Evolutionary conservation across 2,797 vertebrate species (phyloP).

Genomic region (Amphiprion clarkii): DNA sequence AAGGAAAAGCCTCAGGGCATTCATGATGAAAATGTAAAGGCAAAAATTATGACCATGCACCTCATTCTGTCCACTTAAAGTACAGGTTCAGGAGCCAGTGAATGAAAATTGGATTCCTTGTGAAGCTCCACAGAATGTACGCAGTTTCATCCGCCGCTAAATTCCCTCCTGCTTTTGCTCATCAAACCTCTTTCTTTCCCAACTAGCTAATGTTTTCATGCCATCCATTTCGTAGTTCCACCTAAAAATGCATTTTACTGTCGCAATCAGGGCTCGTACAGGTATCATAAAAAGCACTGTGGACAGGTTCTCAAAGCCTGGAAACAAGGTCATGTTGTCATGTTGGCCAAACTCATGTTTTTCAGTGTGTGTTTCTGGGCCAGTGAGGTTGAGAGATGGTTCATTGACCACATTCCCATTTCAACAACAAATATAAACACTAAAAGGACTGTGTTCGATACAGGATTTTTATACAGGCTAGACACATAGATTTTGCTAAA

Average conservation of each 20-base stretch:
- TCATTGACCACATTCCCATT: not conserved
- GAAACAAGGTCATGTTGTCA: not conserved
- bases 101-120: no score
- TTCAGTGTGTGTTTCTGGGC: not conserved
- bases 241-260: not conserved
- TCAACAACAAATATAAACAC: not conserved
- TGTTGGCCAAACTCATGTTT: not conserved
- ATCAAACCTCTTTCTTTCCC: not conserved
- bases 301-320: not conserved
- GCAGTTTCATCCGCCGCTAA: not conserved
- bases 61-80: no score
- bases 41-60: not conserved
- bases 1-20: not conserved
- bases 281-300: no score
- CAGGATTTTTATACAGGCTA: not conserved
- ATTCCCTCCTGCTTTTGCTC: not conserved
- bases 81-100: no score
- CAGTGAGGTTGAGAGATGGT: not conserved
- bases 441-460: not conserved
- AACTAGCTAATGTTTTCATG: not conserved
- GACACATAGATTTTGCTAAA: not conserved
- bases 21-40: not conserved
- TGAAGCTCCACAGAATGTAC: not conserved
- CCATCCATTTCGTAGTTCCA: not conserved
- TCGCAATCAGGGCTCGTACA: not conserved